Conservation (phyloP, 2,797 vertebrate genomes). For the Squalus acanthias region DNA sequence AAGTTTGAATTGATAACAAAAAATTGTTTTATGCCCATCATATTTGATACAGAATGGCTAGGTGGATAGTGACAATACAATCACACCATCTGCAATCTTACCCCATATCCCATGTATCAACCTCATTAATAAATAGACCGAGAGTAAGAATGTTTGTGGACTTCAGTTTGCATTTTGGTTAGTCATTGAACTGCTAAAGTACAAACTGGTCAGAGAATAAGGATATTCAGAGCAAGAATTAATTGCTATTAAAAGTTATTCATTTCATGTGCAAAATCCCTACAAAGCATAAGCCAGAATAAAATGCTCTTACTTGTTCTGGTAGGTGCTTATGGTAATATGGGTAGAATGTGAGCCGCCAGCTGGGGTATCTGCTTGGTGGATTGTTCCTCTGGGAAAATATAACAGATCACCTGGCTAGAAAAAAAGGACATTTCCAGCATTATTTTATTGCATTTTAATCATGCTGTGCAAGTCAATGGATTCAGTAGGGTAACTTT, state of each 20-base stretch:
- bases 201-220: neutral
- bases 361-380: slow-evolving; percentile 76
- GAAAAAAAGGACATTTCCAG: slow-evolving; percentile 32
- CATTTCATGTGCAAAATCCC: neutral
- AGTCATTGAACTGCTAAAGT: neutral
- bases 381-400: slow-evolving; percentile 86
- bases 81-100: neutral
- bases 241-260: neutral
- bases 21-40: neutral
- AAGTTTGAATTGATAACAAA: neutral
- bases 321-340: slow-evolving; percentile 85
- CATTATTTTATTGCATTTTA: neutral
- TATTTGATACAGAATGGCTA: neutral
- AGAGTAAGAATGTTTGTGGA: neutral
- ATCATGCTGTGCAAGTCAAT: neutral
- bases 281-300: neutral
- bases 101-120: neutral
- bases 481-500: neutral
- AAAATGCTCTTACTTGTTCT: slow-evolving; percentile 68
- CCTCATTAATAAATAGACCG: neutral
- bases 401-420: slow-evolving; percentile 84
- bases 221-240: neutral
- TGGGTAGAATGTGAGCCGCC: slow-evolving; percentile 74
- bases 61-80: neutral
- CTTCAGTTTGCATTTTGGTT: neutral